phyloP scores from a whole-genome alignment of 1,140 invertebrate species.

The Mactra quadrangularis region DNA sequence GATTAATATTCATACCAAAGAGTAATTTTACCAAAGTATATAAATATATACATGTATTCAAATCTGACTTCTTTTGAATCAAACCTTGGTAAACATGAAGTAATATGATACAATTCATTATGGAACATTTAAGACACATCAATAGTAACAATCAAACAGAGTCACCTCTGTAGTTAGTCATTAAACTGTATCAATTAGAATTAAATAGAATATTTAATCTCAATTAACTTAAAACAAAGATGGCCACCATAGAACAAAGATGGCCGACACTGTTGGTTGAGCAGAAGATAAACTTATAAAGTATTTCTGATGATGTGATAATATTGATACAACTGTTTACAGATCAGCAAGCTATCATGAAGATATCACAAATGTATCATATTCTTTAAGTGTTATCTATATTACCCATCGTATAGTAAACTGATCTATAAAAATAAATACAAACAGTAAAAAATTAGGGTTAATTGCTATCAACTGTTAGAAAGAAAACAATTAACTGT shows the following conservation, averaged over 20 bases:
- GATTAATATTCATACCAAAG: no score
- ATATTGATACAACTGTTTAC: constrained; percentile 44
- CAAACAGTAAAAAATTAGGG: constrained; percentile 4
- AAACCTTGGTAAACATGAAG: no score
- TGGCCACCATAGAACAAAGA: background rate
- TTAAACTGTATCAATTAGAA: constrained; percentile 29
- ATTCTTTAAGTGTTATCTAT: background rate
- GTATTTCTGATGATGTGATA: background rate
- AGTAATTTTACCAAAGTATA: no score
- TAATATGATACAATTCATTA: background rate
- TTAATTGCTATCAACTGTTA: background rate
- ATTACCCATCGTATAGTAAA: background rate
- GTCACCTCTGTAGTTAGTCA: constrained; percentile 1
- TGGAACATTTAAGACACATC: no score
- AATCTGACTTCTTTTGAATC: no score
- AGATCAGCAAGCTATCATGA: constrained; percentile 31
- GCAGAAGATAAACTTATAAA: no score
- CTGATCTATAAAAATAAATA: background rate
- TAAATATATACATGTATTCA: no score
- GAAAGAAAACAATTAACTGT: background rate
- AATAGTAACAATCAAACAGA: background rate
- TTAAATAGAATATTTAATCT: background rate
- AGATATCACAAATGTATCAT: constrained; percentile 42
- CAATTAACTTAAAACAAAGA: background rate
- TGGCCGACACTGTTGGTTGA: no score